phyloP scores from a whole-genome alignment of 2,797 vertebrate species.

The Emys orbicularis region DNA sequence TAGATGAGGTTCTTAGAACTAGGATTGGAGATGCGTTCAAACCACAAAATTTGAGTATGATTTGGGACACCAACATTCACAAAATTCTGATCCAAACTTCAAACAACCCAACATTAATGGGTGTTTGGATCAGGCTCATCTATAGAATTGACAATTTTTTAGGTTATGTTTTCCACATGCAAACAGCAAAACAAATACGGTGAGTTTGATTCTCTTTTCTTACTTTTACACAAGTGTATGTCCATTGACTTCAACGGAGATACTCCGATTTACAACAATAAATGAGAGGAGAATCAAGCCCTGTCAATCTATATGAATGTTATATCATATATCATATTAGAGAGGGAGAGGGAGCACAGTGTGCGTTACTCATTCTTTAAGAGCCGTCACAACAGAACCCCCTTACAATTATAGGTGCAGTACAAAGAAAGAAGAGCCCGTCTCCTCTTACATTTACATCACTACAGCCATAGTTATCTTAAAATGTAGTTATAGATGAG shows the following conservation, averaged over 20 bases:
- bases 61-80: background rate
- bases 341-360: background rate
- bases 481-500: background rate
- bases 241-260: background rate
- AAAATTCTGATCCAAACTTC: background rate
- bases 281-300: background rate
- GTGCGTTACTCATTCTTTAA: background rate
- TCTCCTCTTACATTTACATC: background rate
- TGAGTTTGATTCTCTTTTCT: background rate
- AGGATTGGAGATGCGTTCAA: background rate
- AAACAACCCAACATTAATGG: background rate
- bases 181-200: background rate
- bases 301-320: background rate
- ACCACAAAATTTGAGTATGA: background rate
- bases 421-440: background rate
- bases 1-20: background rate
- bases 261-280: background rate
- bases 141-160: background rate
- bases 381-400: too few species aligned
- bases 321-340: too few species aligned
- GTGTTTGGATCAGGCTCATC: background rate
- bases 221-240: background rate
- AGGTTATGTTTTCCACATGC: background rate
- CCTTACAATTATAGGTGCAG: background rate
- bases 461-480: background rate